These are phyloP conservation scores for Microtus obscurus DNA, from an alignment of 2,797 vertebrate genomes.

Conservation along the genomic window DNA sequence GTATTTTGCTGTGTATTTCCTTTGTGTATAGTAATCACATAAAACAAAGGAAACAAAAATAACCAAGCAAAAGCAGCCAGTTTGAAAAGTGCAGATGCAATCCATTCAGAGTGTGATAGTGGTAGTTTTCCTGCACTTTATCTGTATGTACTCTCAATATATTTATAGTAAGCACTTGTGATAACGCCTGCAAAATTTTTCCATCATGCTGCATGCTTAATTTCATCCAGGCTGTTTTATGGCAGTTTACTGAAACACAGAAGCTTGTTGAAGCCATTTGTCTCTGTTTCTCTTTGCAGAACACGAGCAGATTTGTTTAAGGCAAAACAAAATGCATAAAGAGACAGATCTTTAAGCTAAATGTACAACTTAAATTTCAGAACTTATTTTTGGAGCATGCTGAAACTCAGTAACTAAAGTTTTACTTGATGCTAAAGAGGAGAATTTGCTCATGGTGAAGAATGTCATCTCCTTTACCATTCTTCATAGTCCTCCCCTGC, in stretches of 20 bases:
- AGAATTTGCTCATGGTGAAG: neutral
- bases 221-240: conserved; percentile 82
- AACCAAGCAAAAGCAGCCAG: conserved; percentile 74
- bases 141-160: conserved; percentile 71
- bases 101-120: conserved; percentile 71
- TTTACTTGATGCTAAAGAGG: neutral
- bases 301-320: conserved; percentile 83
- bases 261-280: conserved; percentile 81
- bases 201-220: conserved; percentile 82
- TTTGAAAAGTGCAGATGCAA: conserved; percentile 65
- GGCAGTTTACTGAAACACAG: conserved; percentile 80
- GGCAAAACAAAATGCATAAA: conserved; percentile 79
- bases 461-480: neutral
- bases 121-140: conserved; percentile 63
- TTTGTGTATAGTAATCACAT: conserved; percentile 71
- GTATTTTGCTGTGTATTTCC: conserved; percentile 73
- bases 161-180: conserved; percentile 81
- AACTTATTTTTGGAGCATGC: conserved; percentile 60
- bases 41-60: conserved; percentile 74
- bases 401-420: conserved; percentile 41
- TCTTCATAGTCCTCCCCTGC: neutral
- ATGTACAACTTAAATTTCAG: conserved; percentile 58
- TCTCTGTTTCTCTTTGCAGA: conserved; percentile 80
- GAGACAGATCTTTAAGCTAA: conserved; percentile 66
- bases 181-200: conserved; percentile 82